Conservation (phyloP, 2,888 invertebrate species). For the Odontothrips loti region DNA sequence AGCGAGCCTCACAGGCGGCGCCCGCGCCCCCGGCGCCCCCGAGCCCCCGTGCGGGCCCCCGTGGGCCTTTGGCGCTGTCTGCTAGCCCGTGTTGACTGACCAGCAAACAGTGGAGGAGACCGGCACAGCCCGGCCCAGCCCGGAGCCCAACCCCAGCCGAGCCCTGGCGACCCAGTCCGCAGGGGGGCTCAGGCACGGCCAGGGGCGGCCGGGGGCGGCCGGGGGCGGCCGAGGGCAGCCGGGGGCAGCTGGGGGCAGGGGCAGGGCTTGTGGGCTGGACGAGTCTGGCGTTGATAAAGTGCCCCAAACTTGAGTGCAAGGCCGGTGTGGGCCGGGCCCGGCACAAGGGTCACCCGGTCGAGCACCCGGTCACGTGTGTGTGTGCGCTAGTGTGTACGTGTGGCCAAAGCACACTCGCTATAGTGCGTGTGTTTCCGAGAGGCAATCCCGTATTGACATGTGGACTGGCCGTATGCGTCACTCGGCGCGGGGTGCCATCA, state of each 20-base stretch:
- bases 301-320: slow-evolving; percentile 6
- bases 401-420: background rate
- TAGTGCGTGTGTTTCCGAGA: background rate
- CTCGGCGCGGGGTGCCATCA: too few relatives aligned
- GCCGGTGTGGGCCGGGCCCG: background rate
- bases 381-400: too few relatives aligned
- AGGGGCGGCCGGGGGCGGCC: too few relatives aligned
- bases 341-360: background rate
- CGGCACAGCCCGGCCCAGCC: background rate
- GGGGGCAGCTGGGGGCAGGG: too few relatives aligned
- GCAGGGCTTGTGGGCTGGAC: too few relatives aligned
- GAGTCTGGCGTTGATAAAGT: slow-evolving; percentile 12
- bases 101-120: background rate
- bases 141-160: background rate
- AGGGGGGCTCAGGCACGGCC: too few relatives aligned
- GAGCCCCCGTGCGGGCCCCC: background rate
- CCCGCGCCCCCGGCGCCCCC: too few relatives aligned
- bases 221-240: too few relatives aligned
- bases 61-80: background rate
- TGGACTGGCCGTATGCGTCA: too few relatives aligned
- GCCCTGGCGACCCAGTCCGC: background rate
- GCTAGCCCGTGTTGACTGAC: background rate
- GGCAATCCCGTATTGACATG: background rate
- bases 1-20: too few relatives aligned
- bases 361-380: background rate